phyloP scores from a whole-genome alignment of 2,888 invertebrate genomes.

The Slavum lentiscoides region DNA sequence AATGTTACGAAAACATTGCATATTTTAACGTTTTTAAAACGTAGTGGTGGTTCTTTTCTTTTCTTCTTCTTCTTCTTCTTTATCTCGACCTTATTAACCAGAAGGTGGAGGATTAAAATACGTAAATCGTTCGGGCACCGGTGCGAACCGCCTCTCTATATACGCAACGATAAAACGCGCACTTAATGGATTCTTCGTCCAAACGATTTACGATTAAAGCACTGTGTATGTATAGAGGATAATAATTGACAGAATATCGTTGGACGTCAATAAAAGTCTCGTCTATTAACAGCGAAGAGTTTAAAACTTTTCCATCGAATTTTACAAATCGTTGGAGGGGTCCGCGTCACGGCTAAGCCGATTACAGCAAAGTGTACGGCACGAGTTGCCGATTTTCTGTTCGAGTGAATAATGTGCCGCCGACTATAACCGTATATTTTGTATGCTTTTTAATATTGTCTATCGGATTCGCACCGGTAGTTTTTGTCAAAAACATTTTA shows the following conservation, averaged over 20 bases:
- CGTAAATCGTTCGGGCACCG: too few species aligned
- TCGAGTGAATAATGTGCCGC: too few species aligned
- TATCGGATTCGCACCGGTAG: too few species aligned
- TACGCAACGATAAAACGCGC: neutral
- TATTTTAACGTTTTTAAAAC: slow-evolving; percentile 11
- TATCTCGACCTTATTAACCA: slow-evolving; percentile 12
- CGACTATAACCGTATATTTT: too few species aligned
- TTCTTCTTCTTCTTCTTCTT: too few species aligned
- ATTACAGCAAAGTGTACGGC: neutral
- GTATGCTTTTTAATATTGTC: too few species aligned
- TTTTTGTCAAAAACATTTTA: too few species aligned
- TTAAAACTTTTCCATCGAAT: slow-evolving; percentile 9
- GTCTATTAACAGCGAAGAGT: neutral
- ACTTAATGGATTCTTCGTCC: neutral
- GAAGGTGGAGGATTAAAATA: neutral
- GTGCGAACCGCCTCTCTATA: too few species aligned
- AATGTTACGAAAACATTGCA: slow-evolving; percentile 22
- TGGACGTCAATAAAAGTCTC: neutral
- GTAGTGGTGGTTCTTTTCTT: neutral
- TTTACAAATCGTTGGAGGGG: neutral
- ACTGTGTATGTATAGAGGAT: neutral
- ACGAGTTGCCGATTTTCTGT: too few species aligned
- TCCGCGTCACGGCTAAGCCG: neutral
- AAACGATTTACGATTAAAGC: neutral
- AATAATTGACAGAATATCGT: neutral